A percentile compares a stretch with the other conserved stretches of the same genome.
Conservation (phyloP, 2,113 vertebrate species). For the Ceyx melanurus region DNA sequence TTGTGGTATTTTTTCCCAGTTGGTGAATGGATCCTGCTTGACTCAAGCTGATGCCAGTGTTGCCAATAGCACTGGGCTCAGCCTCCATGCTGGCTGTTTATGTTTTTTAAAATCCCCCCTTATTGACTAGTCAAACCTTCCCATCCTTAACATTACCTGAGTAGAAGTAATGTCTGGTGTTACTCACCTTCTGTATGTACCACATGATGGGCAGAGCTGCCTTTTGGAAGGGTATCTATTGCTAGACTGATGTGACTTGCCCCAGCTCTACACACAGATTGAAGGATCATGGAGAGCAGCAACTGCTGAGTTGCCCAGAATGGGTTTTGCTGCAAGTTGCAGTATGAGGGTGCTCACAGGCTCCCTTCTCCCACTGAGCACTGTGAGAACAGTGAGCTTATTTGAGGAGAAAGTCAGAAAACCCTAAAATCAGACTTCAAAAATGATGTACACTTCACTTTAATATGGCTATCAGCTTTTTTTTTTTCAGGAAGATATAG, state of each 20-base stretch:
- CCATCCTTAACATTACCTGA: not conserved
- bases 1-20: not conserved
- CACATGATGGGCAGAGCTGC: not conserved
- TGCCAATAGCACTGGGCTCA: not conserved
- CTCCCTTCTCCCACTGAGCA: constrained; percentile 8
- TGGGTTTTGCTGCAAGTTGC: constrained; percentile 35
- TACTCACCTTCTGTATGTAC: not conserved
- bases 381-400: not conserved
- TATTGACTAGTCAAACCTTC: not conserved
- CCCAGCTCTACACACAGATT: not conserved
- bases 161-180: not conserved
- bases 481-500: not conserved
- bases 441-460: not conserved
- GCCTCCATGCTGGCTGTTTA: not conserved
- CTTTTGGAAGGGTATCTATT: not conserved
- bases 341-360: not conserved
- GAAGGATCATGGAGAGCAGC: not conserved
- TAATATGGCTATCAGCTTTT: not conserved
- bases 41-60: not conserved
- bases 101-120: not conserved
- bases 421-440: not conserved
- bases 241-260: not conserved
- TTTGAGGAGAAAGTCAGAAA: constrained; percentile 3
- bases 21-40: not conserved
- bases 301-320: not conserved